Conservation (phyloP, 2,797 vertebrate genomes). For the Microctenopoma stevenorrisi region DNA sequence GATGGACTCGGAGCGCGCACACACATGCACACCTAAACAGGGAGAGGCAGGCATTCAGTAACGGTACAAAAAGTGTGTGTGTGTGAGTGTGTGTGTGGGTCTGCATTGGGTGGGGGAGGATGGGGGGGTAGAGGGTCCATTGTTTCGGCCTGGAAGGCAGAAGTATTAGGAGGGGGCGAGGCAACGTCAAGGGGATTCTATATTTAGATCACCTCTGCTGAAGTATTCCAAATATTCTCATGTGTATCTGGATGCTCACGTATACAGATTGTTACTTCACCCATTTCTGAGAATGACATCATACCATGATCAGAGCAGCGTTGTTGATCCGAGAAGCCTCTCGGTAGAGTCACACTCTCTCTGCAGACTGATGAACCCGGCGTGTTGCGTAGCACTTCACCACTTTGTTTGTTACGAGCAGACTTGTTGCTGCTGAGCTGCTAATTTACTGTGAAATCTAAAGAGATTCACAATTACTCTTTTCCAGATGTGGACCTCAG, state of each 20-base stretch:
- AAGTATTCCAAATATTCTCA: slow-evolving; percentile 83
- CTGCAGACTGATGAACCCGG: background rate
- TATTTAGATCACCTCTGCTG: slow-evolving; percentile 80
- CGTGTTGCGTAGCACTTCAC: background rate
- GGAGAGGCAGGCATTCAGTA: slow-evolving; percentile 70
- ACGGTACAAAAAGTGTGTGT: slow-evolving; percentile 61
- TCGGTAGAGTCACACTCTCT: background rate
- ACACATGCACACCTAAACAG: slow-evolving; percentile 50
- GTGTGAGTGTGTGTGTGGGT: slow-evolving; percentile 17
- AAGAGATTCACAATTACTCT: slow-evolving; percentile 1
- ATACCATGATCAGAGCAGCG: slow-evolving; percentile 17
- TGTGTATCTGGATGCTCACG: slow-evolving; percentile 72
- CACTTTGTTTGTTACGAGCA: background rate
- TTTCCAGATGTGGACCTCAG: background rate
- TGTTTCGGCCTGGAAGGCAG: slow-evolving; percentile 84
- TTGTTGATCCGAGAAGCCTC: background rate
- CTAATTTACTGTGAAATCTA: background rate
- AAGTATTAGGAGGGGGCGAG: slow-evolving; percentile 78
- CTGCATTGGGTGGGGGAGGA: slow-evolving; percentile 51
- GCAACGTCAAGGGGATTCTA: slow-evolving; percentile 80
- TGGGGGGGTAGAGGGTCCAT: slow-evolving; percentile 77
- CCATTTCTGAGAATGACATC: slow-evolving; percentile 52
- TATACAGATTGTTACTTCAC: slow-evolving; percentile 73
- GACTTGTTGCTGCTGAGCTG: background rate
- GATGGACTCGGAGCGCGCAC: slow-evolving; percentile 46